Conservation (phyloP, 2,888 invertebrate species). For the Alloplasta piceator region DNA sequence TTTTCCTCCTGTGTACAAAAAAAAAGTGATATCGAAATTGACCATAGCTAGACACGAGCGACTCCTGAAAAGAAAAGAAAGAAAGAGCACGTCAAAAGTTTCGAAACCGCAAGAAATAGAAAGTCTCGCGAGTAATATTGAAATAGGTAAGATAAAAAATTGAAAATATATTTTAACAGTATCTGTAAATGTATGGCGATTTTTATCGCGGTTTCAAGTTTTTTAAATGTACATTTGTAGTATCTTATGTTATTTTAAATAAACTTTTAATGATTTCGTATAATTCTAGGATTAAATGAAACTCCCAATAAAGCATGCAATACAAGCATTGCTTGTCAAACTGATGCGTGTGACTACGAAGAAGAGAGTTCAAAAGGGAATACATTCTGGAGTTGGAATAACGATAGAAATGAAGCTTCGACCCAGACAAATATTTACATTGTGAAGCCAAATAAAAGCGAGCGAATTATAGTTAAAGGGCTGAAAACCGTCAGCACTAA, state of each 20-base stretch:
- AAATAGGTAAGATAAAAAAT: too few species aligned
- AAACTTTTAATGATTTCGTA: too few species aligned
- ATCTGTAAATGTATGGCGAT: too few species aligned
- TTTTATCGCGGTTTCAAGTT: too few species aligned
- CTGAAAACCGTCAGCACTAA: neutral
- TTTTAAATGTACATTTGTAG: too few species aligned
- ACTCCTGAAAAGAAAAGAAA: too few species aligned
- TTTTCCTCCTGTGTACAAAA: slow-evolving; percentile 49
- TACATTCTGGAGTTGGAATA: neutral
- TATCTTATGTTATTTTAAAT: too few species aligned
- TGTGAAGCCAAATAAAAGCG: neutral
- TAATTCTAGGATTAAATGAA: too few species aligned
- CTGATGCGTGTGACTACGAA: neutral
- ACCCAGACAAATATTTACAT: slow-evolving; percentile 42
- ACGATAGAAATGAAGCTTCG: slow-evolving; percentile 35
- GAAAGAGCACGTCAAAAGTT: neutral
- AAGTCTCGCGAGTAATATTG: slow-evolving; percentile 4
- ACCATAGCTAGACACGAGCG: neutral
- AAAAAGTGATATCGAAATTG: neutral
- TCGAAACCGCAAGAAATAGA: slow-evolving; percentile 17
- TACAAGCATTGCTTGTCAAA: too few species aligned
- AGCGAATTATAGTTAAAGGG: neutral
- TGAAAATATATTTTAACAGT: too few species aligned
- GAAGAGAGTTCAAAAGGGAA: neutral
- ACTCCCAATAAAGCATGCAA: too few species aligned